Base-by-base conservation (phyloP, 2,888 invertebrate genomes). In the Watsonalla binaria region DNA sequence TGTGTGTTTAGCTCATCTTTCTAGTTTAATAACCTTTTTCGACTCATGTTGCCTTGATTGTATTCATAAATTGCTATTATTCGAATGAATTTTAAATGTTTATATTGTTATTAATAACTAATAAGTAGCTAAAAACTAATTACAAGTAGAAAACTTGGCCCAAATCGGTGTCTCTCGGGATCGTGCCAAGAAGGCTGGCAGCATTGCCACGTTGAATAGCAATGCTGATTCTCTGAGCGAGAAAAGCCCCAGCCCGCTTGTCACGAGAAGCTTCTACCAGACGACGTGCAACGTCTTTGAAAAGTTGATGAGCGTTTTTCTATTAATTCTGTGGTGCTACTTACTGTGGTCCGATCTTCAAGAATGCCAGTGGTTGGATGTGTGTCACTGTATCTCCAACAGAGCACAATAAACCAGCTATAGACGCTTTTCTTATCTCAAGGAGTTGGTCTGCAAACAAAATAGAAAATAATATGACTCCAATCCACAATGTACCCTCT, bases 301-400 rank as follows among this genome's bases (percentile, higher is more conserved):
- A n/a, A n/a, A n/a, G n/a, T n/a, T 49, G 13, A 6, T 39, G 24
- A 8, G 8, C 15, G 7, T 33, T 5, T 8, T 47, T 8, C 24
- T 24, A 24, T 33, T 5, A 6, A 6, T 46, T 46, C 6, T n/a
- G 14, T n/a, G n/a, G 42, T 48, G n/a, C 37, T 15, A 54, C 70
- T 61, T 65, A 85, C 84, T 61, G 61, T 7, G 59, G 61, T 8
- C 73, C 65, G 15, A 70, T 60, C 51, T 72, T 68, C 5, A 72
- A 57, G 51, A 84, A 84, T 0, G 81, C 76, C 4, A 63, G 57
- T 0, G 79, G 74, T 52, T 85, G 84, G 8, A 84, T 78, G n/a
- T 72, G 58, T 0, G 75, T 76, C 0, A 86, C 81, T 0, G 62
- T 65, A 47, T 84, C 80, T 0, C 78, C 84, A 0, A 80, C 74